phyloP scores from a whole-genome alignment of 2,888 invertebrate genomes.

The Chorisops tibialis region DNA sequence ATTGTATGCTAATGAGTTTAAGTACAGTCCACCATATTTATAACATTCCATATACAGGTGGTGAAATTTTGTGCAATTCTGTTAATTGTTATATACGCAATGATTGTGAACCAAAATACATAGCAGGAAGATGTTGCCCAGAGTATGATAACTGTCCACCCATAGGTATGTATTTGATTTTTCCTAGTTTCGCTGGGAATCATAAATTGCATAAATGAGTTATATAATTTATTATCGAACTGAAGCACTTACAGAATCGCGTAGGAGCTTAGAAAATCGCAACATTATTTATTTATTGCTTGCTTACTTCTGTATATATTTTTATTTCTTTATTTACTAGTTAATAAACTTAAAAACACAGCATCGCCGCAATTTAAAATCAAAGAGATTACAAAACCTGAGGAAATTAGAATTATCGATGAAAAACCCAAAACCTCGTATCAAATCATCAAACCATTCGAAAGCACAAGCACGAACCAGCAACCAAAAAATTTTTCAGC shows the following conservation, averaged over 20 bases:
- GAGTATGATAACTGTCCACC: conserved; percentile 78
- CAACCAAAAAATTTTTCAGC: conserved; percentile 3
- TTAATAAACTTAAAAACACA: no score
- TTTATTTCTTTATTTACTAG: no score
- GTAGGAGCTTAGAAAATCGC: no score
- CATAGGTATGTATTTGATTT: conserved; percentile 55
- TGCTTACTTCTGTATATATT: no score
- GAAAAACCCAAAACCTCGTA: conserved; percentile 40
- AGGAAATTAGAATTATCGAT: conserved; percentile 49
- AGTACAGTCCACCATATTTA: no score
- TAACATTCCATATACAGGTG: conserved; percentile 50
- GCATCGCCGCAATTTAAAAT: no score
- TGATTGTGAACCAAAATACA: conserved; percentile 70
- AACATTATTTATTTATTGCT: no score
- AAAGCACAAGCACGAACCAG: conserved; percentile 13
- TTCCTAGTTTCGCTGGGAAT: no score
- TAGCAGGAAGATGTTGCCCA: conserved; percentile 74
- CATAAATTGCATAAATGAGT: no score
- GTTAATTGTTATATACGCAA: conserved; percentile 73
- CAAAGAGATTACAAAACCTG: conserved; percentile 51
- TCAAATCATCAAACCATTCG: conserved; percentile 40
- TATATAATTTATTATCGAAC: no score
- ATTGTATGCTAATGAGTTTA: no score
- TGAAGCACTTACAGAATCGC: no score
- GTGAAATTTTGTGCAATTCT: conserved; percentile 72